These are phyloP conservation scores for Halocynthia aurantium DNA, from an alignment of 23 tunicate genomes.

Conservation along the genomic window DNA sequence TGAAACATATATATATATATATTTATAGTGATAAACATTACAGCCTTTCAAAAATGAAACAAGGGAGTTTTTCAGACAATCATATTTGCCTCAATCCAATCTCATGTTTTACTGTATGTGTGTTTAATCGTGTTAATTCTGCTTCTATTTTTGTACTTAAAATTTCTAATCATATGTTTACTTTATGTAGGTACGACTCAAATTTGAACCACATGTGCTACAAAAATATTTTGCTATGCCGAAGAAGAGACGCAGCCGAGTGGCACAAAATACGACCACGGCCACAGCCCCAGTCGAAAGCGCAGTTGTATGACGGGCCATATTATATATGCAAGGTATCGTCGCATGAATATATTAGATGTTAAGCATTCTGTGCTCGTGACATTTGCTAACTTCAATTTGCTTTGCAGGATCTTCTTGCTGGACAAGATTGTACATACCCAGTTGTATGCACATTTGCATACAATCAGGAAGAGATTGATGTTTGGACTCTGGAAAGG, in stretches of 20 bases:
- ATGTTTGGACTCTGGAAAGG: slow-evolving; percentile 91
- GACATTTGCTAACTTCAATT: background rate
- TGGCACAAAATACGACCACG: slow-evolving; percentile 87
- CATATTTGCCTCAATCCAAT: no score
- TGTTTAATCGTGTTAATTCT: background rate
- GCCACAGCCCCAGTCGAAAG: slow-evolving; percentile 92
- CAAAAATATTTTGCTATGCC: slow-evolving; percentile 72
- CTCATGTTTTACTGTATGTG: background rate
- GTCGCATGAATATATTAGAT: background rate
- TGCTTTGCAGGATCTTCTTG: slow-evolving; percentile 46
- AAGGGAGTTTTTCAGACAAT: no score
- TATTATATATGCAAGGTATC: slow-evolving; percentile 76
- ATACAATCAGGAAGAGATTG: slow-evolving; percentile 93
- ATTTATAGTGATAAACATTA: no score
- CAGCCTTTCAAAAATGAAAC: no score
- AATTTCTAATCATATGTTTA: background rate
- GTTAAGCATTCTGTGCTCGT: background rate
- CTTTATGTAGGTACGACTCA: slow-evolving; percentile 56
- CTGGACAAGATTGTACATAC: slow-evolving; percentile 88
- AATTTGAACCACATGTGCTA: slow-evolving; percentile 50
- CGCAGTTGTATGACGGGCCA: slow-evolving; percentile 87
- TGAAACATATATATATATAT: no score
- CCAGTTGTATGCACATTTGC: slow-evolving; percentile 93
- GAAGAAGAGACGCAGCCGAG: slow-evolving; percentile 61
- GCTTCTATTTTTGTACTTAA: background rate